phyloP scores from a whole-genome alignment of 1,140 invertebrate genomes.

The Diabrotica undecimpunctata region DNA sequence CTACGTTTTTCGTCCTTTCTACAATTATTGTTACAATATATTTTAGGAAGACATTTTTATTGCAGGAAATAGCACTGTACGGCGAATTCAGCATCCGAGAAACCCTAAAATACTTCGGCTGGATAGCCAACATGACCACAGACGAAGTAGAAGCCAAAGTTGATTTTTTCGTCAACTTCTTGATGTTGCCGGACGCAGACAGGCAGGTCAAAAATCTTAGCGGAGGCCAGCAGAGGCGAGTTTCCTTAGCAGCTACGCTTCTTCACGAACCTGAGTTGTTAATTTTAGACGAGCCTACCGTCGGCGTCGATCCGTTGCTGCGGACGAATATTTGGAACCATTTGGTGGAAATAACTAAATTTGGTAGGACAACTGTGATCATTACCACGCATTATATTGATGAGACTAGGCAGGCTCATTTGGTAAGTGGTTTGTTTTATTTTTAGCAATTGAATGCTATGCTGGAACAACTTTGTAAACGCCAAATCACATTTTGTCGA shows the following conservation, averaged over 20 bases:
- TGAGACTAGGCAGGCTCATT: conserved; percentile 86
- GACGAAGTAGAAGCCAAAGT: conserved; percentile 70
- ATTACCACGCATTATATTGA: conserved; percentile 98
- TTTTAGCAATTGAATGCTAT: no score
- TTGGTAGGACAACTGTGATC: conserved; percentile 86
- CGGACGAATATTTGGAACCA: conserved; percentile 95
- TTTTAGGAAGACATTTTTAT: neutral
- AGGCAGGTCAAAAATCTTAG: conserved; percentile 72
- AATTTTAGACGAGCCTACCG: conserved; percentile 92
- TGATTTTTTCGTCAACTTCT: conserved; percentile 76
- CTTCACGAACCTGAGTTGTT: conserved; percentile 86
- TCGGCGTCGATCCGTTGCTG: conserved; percentile 91
- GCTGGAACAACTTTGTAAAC: no score
- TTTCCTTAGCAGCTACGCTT: conserved; percentile 83
- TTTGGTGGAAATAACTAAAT: conserved; percentile 81
- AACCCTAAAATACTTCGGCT: conserved; percentile 88
- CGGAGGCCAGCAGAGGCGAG: conserved; percentile 85
- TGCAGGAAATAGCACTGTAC: conserved; percentile 84
- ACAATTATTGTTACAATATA: no score
- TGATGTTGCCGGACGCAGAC: conserved; percentile 64
- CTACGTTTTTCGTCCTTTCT: no score
- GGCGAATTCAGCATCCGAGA: conserved; percentile 88
- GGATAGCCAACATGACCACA: conserved; percentile 77
- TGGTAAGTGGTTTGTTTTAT: no score
- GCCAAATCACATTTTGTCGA: no score